Conservation (phyloP, 2,113 vertebrate species). For the Origma solitaria region DNA sequence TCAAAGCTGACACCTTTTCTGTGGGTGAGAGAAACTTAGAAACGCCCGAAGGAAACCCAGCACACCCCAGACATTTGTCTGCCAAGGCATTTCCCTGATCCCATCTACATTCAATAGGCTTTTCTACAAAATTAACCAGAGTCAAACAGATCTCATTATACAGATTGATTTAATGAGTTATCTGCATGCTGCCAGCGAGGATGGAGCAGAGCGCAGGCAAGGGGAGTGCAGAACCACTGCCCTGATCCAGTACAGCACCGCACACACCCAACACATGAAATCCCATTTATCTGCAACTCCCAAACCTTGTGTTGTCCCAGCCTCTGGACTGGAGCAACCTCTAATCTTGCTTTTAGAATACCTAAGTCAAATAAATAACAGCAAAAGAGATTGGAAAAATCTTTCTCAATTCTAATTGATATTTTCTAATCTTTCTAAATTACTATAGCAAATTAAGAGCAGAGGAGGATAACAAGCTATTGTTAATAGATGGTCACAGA, state of each 20-base stretch:
- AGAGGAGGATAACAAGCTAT: accelerated
- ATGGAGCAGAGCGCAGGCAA: not conserved
- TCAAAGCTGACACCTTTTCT: not conserved
- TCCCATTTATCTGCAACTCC: not conserved
- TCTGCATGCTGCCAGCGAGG: accelerated
- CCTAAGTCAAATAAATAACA: not conserved
- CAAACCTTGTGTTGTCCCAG: not conserved
- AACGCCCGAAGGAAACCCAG: not conserved
- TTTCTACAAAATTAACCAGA: not conserved
- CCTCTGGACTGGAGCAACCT: not conserved
- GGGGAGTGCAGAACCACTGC: not conserved
- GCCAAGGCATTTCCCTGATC: not conserved
- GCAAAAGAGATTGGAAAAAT: not conserved
- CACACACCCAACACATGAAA: not conserved
- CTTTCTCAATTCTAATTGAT: not conserved
- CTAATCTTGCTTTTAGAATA: not conserved
- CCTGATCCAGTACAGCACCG: not conserved
- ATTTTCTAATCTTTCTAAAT: not conserved
- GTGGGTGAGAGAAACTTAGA: not conserved
- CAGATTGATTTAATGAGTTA: not conserved
- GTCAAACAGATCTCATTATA: not conserved
- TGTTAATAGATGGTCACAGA: not conserved
- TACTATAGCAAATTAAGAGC: not conserved
- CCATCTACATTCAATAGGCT: not conserved
- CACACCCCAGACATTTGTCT: not conserved